Base-by-base conservation (phyloP, 2,113 vertebrate species). In the Syngnathus floridae region DNA sequence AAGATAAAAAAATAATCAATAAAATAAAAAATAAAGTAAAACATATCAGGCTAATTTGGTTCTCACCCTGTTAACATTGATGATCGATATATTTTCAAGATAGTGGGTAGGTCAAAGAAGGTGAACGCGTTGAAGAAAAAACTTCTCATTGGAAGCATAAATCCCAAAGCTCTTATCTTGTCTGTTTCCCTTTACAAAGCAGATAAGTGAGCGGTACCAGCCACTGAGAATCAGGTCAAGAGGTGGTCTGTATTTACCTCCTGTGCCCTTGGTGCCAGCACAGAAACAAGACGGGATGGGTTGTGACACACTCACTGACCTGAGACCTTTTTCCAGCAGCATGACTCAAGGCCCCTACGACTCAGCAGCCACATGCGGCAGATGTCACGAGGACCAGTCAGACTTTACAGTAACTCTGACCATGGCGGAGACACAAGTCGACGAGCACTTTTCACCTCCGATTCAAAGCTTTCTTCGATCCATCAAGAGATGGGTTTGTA, bases 311-410 rank as follows among this genome's bases (percentile, higher is more conserved):
- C 38, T 62, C 63, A 40, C 56, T 49, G 74, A 79, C 66, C 62
- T 51, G 40, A 51, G 62, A 58, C 61, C 70, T 74, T 72, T 71
- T 79, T 58, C 64, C 65, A 45, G 16, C 52, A 67, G 49, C 19
- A 41, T 79, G 82, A 87, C 70, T 82, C 80, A 78, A 73, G 64
- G 61, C 65, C 65, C 31, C 45, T 41, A 59, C 13, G 63, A 56
- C 61, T 41, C 40, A 67, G 62, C 65, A 41, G 54, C 61, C 65
- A 52, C 55, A 68, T 49, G 51, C 19, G 62, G 12, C 16, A 49
- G 9, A 62, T 56, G 66, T 78, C 78, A 73, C 9, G 3, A 57
- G 43, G 8, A 48, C 65, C 35, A 79, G 43, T 75, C 61, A 64
- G 61, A 45, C 36, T 57, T 80, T 74, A 81, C 71, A 35, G 75